Conservation (phyloP, 2,113 vertebrate species). For the Pollimyrus isidori region DNA sequence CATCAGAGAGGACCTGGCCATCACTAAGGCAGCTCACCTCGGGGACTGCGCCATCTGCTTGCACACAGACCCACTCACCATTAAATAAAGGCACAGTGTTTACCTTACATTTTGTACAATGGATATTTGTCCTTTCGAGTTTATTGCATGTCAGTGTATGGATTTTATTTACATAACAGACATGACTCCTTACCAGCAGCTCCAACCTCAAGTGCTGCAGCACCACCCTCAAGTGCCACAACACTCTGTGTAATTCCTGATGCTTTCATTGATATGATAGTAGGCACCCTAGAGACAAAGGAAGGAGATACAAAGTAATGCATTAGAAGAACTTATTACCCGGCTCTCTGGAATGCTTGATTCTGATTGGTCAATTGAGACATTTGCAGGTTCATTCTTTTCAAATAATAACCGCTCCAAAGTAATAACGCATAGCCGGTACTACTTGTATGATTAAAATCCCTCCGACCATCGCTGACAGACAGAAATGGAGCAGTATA, state of each 20-base stretch:
- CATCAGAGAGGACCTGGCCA: slow-evolving; percentile 94
- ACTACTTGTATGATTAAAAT: too few relatives aligned
- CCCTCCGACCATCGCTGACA: too few relatives aligned
- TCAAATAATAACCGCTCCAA: too few relatives aligned
- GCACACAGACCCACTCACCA: not conserved
- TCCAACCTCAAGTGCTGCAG: slow-evolving; percentile 78
- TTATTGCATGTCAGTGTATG: not conserved
- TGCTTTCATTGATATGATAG: slow-evolving; percentile 71
- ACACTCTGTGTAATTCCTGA: slow-evolving; percentile 73
- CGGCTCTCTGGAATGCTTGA: too few relatives aligned
- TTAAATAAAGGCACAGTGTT: not conserved
- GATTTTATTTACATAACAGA: not conserved
- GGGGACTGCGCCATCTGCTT: slow-evolving; percentile 89
- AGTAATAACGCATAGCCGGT: too few relatives aligned
- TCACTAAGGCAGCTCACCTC: slow-evolving; percentile 99
- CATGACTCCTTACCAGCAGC: slow-evolving; percentile 67
- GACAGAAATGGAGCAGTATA: too few relatives aligned
- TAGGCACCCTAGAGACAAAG: slow-evolving; percentile 63
- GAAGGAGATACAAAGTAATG: not conserved
- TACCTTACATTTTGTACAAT: not conserved
- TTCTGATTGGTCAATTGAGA: too few relatives aligned
- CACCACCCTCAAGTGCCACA: slow-evolving; percentile 83
- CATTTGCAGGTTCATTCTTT: too few relatives aligned
- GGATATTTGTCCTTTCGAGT: not conserved
- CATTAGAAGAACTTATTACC: too few relatives aligned